A percentile compares a stretch with the other conserved stretches of the same genome.
Conservation (phyloP, 2,113 vertebrate genomes). For the Periophthalmodon schlosseri region DNA sequence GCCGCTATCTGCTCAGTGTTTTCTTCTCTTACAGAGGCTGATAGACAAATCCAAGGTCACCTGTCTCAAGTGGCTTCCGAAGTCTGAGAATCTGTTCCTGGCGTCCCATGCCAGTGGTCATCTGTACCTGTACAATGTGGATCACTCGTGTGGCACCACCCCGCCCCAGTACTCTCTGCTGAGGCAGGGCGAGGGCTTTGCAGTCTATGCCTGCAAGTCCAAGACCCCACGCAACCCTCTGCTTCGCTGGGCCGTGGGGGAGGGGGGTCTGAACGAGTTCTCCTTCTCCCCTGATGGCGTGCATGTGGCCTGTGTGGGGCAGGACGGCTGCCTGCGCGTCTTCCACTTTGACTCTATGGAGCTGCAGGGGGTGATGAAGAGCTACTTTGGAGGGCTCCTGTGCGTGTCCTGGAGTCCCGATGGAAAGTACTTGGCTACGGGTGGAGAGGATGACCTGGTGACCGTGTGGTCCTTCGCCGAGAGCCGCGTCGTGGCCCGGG, state of each 20-base stretch:
- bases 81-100: slow-evolving; percentile 87
- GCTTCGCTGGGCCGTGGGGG: slow-evolving; percentile 87
- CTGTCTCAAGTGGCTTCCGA: slow-evolving; percentile 87
- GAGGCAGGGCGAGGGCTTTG: slow-evolving; percentile 87
- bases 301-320: slow-evolving; percentile 90
- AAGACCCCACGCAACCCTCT: slow-evolving; percentile 88
- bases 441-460: slow-evolving; percentile 89
- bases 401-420: slow-evolving; percentile 95
- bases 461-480: slow-evolving; percentile 91
- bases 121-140: slow-evolving; percentile 90
- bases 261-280: slow-evolving; percentile 89
- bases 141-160: slow-evolving; percentile 81
- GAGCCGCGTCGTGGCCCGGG: slow-evolving; percentile 86
- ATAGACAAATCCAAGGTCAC: slow-evolving; percentile 96
- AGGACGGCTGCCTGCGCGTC: slow-evolving; percentile 88
- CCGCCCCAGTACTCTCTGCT: slow-evolving; percentile 86
- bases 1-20: neutral
- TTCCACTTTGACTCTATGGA: slow-evolving; percentile 94
- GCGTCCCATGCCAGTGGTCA: slow-evolving; percentile 90
- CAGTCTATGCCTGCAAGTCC: slow-evolving; percentile 88
- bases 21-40: slow-evolving; percentile 77
- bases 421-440: slow-evolving; percentile 88
- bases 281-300: slow-evolving; percentile 90
- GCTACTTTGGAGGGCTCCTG: slow-evolving; percentile 90
- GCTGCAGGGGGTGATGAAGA: slow-evolving; percentile 90